Evolutionary conservation across 2,797 vertebrate genomes (phyloP), one percentile per base, ranked within the genome.

Genomic region (Enteromius argenteus): DNA sequence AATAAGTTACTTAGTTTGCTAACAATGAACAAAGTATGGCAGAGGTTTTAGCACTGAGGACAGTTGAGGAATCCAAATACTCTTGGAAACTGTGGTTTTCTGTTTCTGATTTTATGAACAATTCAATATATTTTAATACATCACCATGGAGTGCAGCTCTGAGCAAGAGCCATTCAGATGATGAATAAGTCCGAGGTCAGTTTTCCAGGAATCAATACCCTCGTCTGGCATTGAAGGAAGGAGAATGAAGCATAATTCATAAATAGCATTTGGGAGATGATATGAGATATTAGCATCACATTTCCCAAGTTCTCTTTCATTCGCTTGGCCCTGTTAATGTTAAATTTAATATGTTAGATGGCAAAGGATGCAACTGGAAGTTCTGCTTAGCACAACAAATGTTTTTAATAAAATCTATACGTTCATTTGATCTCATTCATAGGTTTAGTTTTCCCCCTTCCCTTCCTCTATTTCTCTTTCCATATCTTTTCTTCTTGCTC

Each of bases 361-460:
- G 77, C 44, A 66, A 71, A 66, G 32, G 64, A 76, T 53, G 51
- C 49, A 14, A 77, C 77, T 78, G 46, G 58, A 89, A 90, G 90
- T 91, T 93, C 88, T 90, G 89, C 92, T 91, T 86, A 88, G 86
- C 72, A 83, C 80, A 58, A 68, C 85, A 84, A 91, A 87, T 86
- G 87, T 91, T 91, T 90, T 86, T 79, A 88, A 86, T 87, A 91
- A 90, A 90, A 77, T 39, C 85, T 80, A 78, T 83, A 64, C 87
- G 89, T 90, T 86, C 79, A 78, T 93, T 90, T 86, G 89, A 93
- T 90, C 87, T 88, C 80, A 19, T 82, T 56, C 88, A 86, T 87
- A 84, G 86, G 73, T 42, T 66, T 56, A 44, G 19, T 15, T 42
- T 69, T 32, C 15, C n/a, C 19, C 75, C 37, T 23, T 69, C 19